Base-by-base conservation (phyloP, 1,140 invertebrate genomes). In the Orchestia grillus region DNA sequence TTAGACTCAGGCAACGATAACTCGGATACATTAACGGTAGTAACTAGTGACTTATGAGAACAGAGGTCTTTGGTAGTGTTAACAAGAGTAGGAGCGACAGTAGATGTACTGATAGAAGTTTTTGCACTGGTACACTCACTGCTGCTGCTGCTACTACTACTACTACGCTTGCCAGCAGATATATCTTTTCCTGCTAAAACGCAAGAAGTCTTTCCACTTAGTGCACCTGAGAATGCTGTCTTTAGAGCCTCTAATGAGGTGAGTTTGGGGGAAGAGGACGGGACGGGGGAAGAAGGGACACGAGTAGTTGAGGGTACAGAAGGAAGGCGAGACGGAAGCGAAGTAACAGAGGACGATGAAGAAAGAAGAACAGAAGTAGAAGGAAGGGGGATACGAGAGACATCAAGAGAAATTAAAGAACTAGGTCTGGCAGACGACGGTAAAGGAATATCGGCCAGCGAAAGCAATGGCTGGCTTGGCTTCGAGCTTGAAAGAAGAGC, bases 1-100 rank as follows among this genome's bases (percentile, higher is more conserved):
- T 45, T 94, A 94, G 92, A 94, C 92, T 94, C 44, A 40, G 92
- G 44, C 40, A 94, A 94, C 92, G 92, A 94, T 94, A 94, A 94
- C 92, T 19, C 43, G 6, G 92, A 94, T 45, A 94, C 43, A 94
- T 40, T 94, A 94, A 94, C 92, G 19, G 92, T 45, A 44, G 92
- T 19, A 94, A 45, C 44, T 94, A 94, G 3, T 45, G 92, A 42
- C 92, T 94, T 94, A 94, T 44, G 43, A 94, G 43, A 44, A 94
- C 41, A 45, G 19, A 44, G 36, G 6, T 94, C 92, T 94, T 94
- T 94, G 92, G 92, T 94, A 47, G 44, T 40, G 41, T 42, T 94
- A 94, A 36, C 44, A 91, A 44, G 11, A 91, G 88, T 91, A 91
- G 41, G 41, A 91, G 44, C 36, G 28, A 28, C 62, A 77, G 62